Conservation (phyloP, 1,140 invertebrate species). For the Drosophila truncata region DNA sequence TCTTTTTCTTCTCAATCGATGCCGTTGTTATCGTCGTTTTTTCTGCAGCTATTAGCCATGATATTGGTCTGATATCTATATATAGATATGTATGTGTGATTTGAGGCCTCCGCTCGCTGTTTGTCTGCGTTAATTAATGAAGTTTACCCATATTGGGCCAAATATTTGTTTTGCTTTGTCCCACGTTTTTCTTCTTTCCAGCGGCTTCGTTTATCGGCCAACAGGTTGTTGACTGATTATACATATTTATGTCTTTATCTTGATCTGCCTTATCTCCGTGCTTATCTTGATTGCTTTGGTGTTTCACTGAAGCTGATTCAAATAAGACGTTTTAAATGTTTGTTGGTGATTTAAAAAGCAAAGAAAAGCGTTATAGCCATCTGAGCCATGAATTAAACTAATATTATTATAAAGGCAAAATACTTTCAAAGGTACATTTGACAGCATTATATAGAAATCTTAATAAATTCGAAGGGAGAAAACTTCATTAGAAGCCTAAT, state of each 20-base stretch:
- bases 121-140: slow-evolving; percentile 56
- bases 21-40: slow-evolving; percentile 14
- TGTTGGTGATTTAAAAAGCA: neutral
- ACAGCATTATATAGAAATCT: neutral
- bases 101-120: slow-evolving; percentile 8
- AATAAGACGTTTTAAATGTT: neutral
- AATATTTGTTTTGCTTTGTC: slow-evolving; percentile 39
- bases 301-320: slow-evolving; percentile 1
- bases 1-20: slow-evolving; percentile 14
- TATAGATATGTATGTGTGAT: neutral
- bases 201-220: slow-evolving; percentile 22
- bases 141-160: slow-evolving; percentile 30
- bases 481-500: neutral
- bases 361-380: neutral
- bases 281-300: slow-evolving; percentile 44
- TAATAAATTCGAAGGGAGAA: neutral
- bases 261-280: slow-evolving; percentile 42
- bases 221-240: slow-evolving; percentile 77
- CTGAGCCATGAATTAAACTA: neutral
- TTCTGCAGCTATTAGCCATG: slow-evolving; percentile 15
- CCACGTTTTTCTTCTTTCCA: slow-evolving; percentile 24
- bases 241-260: slow-evolving; percentile 48
- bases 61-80: slow-evolving; percentile 17
- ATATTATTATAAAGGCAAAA: neutral
- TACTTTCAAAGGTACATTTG: neutral